Evolutionary conservation across 2,888 invertebrate genomes (phyloP).

Genomic region (Agriotes lineatus): DNA sequence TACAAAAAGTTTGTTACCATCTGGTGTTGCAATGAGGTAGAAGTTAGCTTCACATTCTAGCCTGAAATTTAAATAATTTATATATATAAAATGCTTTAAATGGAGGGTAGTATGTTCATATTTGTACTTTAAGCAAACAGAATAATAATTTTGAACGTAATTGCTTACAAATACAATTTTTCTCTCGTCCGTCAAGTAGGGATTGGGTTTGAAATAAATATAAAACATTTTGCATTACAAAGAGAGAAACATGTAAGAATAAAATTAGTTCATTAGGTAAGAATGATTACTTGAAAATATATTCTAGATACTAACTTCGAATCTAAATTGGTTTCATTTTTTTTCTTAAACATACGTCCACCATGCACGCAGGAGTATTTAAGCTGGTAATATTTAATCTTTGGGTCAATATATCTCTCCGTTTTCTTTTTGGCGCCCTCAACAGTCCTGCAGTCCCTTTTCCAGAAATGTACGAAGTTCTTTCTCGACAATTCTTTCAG

Average conservation of each 20-base stretch:
- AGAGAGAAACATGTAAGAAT: no score
- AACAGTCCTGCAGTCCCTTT: constrained; percentile 23
- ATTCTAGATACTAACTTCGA: not conserved
- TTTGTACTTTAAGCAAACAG: no score
- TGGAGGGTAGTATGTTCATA: no score
- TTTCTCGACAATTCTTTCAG: constrained; percentile 11
- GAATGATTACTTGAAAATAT: not conserved
- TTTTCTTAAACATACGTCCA: constrained; percentile 24
- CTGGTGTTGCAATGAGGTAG: constrained; percentile 27
- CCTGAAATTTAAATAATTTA: no score
- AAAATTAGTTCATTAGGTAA: no score
- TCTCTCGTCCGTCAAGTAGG: no score
- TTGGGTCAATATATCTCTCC: constrained; percentile 27
- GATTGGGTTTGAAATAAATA: no score
- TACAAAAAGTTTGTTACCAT: constrained; percentile 24
- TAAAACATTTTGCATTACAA: no score
- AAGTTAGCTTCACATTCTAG: constrained; percentile 30
- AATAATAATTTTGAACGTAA: no score
- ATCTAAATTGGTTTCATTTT: not conserved
- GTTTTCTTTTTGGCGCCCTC: constrained; percentile 33
- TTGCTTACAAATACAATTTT: no score
- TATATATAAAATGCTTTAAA: no score
- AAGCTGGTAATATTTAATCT: constrained; percentile 30
- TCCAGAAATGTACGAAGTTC: constrained; percentile 26
- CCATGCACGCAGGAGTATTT: constrained; percentile 31